Conservation (phyloP, 2,888 invertebrate species). For the Baronia brevicornis region DNA sequence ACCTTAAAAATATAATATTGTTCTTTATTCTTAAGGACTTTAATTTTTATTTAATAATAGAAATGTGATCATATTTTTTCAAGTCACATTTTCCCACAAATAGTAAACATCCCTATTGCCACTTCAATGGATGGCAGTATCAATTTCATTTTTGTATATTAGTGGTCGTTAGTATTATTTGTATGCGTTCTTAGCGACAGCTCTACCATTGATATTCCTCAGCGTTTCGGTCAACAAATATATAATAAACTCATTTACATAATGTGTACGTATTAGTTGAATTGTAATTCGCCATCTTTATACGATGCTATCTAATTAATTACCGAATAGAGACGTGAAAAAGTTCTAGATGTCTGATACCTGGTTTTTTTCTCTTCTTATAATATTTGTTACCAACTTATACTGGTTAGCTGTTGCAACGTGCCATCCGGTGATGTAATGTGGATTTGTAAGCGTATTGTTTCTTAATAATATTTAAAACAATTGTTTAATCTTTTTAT, state of each 20-base stretch:
- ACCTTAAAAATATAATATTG: too few species aligned
- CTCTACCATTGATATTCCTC: conserved; percentile 25
- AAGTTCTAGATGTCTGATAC: conserved; percentile 17
- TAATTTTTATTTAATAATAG: too few species aligned
- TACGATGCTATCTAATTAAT: conserved; percentile 20
- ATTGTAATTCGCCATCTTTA: conserved; percentile 21
- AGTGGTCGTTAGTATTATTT: too few species aligned
- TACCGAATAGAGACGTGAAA: conserved; percentile 11
- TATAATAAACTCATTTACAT: conserved; percentile 33
- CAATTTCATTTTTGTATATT: too few species aligned
- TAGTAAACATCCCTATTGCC: too few species aligned
- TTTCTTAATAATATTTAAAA: conserved; percentile 1
- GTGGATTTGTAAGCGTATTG: neutral
- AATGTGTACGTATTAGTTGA: conserved; percentile 19
- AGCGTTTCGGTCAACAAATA: conserved; percentile 29
- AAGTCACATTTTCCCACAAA: too few species aligned
- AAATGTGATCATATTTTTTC: too few species aligned
- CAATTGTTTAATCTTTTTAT: conserved; percentile 21
- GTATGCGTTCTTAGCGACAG: neutral
- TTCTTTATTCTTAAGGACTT: too few species aligned
- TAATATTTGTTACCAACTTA: too few species aligned
- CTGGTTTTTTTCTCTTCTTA: conserved; percentile 16
- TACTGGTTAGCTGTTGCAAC: too few species aligned
- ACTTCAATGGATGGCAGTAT: too few species aligned
- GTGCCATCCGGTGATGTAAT: neutral